These are phyloP conservation scores for Drosophila stalkeri DNA, from an alignment of 2,888 invertebrate genomes.

Conservation along the genomic window DNA sequence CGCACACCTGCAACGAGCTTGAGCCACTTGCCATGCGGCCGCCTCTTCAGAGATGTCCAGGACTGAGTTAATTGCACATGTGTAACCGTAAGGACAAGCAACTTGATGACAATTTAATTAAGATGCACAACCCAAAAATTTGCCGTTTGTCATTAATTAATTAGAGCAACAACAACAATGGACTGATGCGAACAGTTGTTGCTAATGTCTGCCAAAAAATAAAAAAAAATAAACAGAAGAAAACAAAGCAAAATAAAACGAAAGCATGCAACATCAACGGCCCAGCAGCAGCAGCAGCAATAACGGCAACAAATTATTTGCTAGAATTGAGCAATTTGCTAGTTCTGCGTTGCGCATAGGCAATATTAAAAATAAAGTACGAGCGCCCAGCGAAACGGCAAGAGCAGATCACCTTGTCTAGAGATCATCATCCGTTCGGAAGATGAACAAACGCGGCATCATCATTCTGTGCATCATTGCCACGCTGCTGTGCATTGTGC, in stretches of 20 bases:
- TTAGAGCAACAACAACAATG: conserved; percentile 69
- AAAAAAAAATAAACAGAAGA: not conserved
- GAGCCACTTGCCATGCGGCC: conserved; percentile 27
- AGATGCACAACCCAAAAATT: conserved; percentile 40
- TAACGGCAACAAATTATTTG: conserved; percentile 53
- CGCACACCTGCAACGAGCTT: conserved; percentile 20
- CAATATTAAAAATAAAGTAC: conserved; percentile 75
- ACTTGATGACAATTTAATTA: conserved; percentile 62
- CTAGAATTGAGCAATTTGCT: conserved; percentile 71
- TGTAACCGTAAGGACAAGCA: conserved; percentile 24
- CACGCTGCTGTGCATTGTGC: conserved; percentile 75
- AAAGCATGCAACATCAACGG: conserved; percentile 31
- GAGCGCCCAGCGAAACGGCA: conserved; percentile 61
- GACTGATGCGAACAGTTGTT: conserved; percentile 80
- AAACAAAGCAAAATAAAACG: conserved; percentile 17
- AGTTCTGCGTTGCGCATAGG: conserved; percentile 58
- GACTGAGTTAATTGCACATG: not conserved
- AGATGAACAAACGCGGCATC: conserved; percentile 82
- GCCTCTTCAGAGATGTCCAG: not conserved
- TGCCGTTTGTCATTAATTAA: conserved; percentile 54
- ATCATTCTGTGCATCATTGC: conserved; percentile 80
- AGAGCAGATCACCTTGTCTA: conserved; percentile 33
- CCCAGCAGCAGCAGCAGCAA: conserved; percentile 27
- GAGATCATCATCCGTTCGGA: conserved; percentile 15
- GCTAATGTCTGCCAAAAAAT: conserved; percentile 74